A percentile compares a stretch with the other conserved stretches of the same genome.
phyloP scores from a whole-genome alignment of 2,797 vertebrate species.

The Hoplostethus atlanticus region DNA sequence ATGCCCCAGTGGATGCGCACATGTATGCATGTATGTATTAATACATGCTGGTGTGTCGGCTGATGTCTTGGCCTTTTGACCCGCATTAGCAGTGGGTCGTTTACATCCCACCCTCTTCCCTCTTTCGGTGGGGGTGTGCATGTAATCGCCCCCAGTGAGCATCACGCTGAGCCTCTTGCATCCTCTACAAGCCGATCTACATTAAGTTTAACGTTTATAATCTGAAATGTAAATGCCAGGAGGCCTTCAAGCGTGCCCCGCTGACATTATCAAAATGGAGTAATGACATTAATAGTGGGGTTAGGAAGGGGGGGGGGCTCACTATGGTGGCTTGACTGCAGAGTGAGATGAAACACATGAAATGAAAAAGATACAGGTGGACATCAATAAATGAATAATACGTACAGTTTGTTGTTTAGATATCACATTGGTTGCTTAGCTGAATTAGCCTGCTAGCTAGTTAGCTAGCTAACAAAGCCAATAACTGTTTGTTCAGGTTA shows the following conservation, averaged over 20 bases:
- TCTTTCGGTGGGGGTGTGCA: not conserved
- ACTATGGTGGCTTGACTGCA: not conserved
- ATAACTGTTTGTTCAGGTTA: no score
- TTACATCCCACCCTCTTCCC: conserved; percentile 20
- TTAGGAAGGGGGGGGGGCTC: not conserved
- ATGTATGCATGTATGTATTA: not conserved
- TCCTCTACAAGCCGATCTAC: conserved; percentile 76
- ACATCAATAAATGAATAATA: no score
- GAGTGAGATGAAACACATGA: not conserved
- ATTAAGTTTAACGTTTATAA: conserved; percentile 84
- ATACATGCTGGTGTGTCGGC: conserved; percentile 18
- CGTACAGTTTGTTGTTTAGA: no score
- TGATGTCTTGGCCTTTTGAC: conserved; percentile 40
- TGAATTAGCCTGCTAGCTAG: no score
- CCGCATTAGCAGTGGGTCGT: conserved; percentile 31
- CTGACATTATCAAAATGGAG: conserved; percentile 87
- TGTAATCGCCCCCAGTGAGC: conserved; percentile 67
- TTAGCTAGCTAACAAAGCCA: no score
- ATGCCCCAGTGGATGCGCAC: conserved; percentile 9
- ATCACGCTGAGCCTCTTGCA: conserved; percentile 73
- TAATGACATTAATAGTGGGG: conserved; percentile 81
- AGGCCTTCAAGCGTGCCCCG: conserved; percentile 70
- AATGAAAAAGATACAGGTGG: no score
- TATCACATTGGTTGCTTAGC: no score
- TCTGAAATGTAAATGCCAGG: conserved; percentile 88